Evolutionary conservation across 2,113 vertebrate species (phyloP).

Genomic region (Perognathus longimembris): DNA sequence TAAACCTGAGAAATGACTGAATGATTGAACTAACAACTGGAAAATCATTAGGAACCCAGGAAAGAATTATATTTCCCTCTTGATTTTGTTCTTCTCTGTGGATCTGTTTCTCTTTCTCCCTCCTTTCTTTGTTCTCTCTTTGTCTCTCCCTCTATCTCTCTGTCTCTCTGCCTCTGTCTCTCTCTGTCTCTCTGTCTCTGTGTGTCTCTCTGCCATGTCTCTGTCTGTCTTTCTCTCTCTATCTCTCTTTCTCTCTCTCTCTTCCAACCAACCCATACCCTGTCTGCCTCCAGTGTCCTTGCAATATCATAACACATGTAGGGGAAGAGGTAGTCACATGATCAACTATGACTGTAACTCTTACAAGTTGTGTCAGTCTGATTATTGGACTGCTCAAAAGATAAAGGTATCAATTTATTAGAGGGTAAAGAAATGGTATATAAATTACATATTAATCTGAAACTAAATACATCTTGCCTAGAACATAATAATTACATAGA

Average conservation of each 20-base stretch:
- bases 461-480: constrained; percentile 13
- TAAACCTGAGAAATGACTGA: background rate
- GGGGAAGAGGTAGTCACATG: background rate
- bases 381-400: background rate
- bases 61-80: background rate
- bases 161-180: background rate
- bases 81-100: background rate
- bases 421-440: background rate
- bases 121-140: rapidly evolving
- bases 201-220: background rate
- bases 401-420: background rate
- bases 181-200: background rate
- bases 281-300: background rate
- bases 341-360: background rate
- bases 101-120: background rate
- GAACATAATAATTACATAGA: background rate
- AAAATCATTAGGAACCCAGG: background rate
- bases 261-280: background rate
- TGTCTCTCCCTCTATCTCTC: background rate
- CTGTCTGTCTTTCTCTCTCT: too few relatives aligned
- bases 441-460: constrained; percentile 17
- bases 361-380: background rate
- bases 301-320: background rate
- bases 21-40: background rate
- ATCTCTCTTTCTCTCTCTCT: background rate